phyloP scores from a whole-genome alignment of 2,888 invertebrate genomes.

The Nymphalis polychloros region DNA sequence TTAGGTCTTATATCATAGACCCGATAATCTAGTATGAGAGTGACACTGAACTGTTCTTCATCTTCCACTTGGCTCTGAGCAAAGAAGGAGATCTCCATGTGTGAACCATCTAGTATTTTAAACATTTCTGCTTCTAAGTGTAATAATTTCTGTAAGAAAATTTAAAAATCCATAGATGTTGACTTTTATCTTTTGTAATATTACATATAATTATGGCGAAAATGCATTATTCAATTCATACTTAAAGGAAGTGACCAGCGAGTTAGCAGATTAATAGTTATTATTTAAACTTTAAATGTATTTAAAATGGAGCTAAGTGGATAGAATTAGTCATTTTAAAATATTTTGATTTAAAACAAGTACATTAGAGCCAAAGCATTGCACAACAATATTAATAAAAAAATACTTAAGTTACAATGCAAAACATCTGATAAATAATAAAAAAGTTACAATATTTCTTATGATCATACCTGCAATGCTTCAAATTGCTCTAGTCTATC shows the following conservation, averaged over 20 bases:
- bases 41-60: constrained; percentile 49
- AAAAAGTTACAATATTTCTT: not conserved
- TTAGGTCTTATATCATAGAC: constrained; percentile 67
- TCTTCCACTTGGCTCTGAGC: constrained; percentile 51
- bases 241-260: too few species aligned
- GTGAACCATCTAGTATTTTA: constrained; percentile 63
- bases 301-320: too few species aligned
- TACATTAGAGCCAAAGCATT: too few species aligned
- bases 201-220: too few species aligned
- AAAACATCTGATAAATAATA: not conserved
- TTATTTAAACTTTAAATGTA: too few species aligned
- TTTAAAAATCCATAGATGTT: not conserved
- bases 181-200: not conserved
- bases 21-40: constrained; percentile 62
- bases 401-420: not conserved
- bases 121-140: constrained; percentile 60
- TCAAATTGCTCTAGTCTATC: constrained; percentile 63
- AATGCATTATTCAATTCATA: too few species aligned
- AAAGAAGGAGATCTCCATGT: constrained; percentile 60
- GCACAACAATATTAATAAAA: not conserved
- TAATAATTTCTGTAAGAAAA: constrained; percentile 52
- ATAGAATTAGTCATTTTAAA: too few species aligned
- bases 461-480: constrained; percentile 55
- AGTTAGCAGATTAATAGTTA: too few species aligned
- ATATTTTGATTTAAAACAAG: too few species aligned